Percentiles rank a stretch among this genome's conserved stretches.
These are phyloP conservation scores for Halichondria panicea DNA, from an alignment of 37 sponge, comb jelly and placozoan genomes.

Conservation along the genomic window DNA sequence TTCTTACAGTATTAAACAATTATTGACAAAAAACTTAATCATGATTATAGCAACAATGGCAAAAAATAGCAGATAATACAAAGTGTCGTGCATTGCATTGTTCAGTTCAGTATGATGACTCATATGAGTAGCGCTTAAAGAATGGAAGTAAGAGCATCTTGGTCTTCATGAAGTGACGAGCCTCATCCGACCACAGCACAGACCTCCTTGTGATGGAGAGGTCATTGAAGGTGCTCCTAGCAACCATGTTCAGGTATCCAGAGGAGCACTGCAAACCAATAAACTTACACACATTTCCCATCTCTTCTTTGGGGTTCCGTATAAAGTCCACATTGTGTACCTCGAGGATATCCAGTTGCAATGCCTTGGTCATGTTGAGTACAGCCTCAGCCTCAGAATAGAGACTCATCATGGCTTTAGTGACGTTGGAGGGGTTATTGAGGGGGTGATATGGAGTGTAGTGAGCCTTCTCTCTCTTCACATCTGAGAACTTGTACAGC, in stretches of 20 bases:
- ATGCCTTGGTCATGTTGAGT: neutral
- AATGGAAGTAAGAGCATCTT: slow-evolving; percentile 1
- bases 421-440: neutral
- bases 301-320: neutral
- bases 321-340: slow-evolving; percentile 30
- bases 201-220: slow-evolving; percentile 9
- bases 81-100: neutral
- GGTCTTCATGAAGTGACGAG: neutral
- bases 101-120: too few species aligned
- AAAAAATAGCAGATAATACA: neutral
- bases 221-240: neutral
- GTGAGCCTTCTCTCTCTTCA: neutral
- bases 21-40: too few species aligned
- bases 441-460: neutral
- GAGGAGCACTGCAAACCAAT: slow-evolving; percentile 20
- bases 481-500: neutral
- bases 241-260: slow-evolving; percentile 17
- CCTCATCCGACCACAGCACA: slow-evolving; percentile 10
- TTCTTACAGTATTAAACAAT: too few species aligned
- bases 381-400: neutral
- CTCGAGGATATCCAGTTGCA: slow-evolving; percentile 2
- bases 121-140: slow-evolving; percentile 18
- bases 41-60: too few species aligned
- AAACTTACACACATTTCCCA: slow-evolving; percentile 23
- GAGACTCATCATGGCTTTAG: neutral